Percentiles rank a stretch among this genome's conserved stretches.
Conservation (phyloP, 2,113 vertebrate genomes). For the Prolemur simus region DNA sequence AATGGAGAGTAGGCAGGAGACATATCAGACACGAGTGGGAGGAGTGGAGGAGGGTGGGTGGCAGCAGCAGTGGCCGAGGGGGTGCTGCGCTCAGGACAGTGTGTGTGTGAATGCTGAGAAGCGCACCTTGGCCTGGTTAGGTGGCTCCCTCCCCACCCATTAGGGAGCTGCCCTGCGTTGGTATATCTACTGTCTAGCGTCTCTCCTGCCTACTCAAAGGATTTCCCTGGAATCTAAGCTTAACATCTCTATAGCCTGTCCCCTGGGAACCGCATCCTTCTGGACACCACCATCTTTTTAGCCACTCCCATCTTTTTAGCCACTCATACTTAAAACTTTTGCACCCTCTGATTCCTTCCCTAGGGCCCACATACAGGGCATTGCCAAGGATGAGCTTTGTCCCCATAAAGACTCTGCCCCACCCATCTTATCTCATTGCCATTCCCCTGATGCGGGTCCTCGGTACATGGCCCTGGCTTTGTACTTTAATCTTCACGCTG, state of each 20-base stretch:
- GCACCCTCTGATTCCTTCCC: neutral
- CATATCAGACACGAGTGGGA: no score
- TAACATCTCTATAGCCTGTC: neutral
- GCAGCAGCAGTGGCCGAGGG: neutral
- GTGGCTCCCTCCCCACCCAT: neutral
- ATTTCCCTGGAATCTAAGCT: neutral
- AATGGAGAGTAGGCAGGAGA: neutral
- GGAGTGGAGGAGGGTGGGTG: no score
- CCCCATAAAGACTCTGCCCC: neutral
- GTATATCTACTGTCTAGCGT: no score
- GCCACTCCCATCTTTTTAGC: neutral
- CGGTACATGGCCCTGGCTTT: neutral
- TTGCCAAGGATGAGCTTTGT: neutral
- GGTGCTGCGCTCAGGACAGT: no score
- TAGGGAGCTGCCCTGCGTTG: neutral
- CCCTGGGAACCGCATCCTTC: neutral
- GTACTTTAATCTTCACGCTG: no score
- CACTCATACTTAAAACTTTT: neutral
- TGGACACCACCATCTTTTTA: neutral
- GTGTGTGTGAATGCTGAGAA: fast-evolving
- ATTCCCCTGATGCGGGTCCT: neutral
- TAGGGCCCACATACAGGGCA: fast-evolving
- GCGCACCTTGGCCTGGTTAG: neutral
- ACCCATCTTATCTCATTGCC: fast-evolving
- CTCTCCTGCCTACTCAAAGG: neutral